A percentile compares a stretch with the other conserved stretches of the same genome.
phyloP scores from a whole-genome alignment of 2,113 vertebrate genomes.

The Oreotragus oreotragus region DNA sequence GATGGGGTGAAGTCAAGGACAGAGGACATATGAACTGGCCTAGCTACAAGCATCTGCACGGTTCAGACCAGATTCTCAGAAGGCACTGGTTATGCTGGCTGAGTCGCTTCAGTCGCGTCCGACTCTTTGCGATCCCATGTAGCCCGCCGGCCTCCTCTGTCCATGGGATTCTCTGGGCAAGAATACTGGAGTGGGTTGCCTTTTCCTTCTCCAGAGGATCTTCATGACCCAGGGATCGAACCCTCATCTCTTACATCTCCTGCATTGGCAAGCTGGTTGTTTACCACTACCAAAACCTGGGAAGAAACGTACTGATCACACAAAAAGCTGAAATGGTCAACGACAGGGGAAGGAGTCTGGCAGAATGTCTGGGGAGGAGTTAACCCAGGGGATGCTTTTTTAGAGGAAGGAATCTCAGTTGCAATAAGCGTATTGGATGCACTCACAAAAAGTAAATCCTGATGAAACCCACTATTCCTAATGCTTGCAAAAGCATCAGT shows the following conservation, averaged over 20 bases:
- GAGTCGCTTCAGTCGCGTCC: background rate
- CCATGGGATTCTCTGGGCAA: background rate
- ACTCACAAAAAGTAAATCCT: background rate
- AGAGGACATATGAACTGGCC: accelerated
- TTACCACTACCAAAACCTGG: background rate
- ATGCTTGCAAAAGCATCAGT: background rate
- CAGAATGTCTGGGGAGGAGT: background rate
- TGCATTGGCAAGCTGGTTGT: background rate
- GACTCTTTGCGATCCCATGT: background rate
- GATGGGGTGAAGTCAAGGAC: background rate
- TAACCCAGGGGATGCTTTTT: background rate
- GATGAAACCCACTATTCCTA: background rate
- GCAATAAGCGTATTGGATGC: background rate
- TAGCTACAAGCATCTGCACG: background rate
- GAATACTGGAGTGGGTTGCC: background rate
- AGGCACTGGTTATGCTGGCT: background rate
- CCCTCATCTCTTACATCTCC: background rate
- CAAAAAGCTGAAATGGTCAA: background rate
- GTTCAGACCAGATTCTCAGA: background rate
- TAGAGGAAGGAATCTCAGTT: background rate
- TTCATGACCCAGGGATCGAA: background rate
- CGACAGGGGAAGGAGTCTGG: too few species aligned
- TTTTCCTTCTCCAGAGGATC: background rate
- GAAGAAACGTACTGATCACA: background rate
- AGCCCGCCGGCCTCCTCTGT: background rate